Evolutionary conservation across 1,140 invertebrate species (phyloP).

Genomic region (Cephus cinctus): DNA sequence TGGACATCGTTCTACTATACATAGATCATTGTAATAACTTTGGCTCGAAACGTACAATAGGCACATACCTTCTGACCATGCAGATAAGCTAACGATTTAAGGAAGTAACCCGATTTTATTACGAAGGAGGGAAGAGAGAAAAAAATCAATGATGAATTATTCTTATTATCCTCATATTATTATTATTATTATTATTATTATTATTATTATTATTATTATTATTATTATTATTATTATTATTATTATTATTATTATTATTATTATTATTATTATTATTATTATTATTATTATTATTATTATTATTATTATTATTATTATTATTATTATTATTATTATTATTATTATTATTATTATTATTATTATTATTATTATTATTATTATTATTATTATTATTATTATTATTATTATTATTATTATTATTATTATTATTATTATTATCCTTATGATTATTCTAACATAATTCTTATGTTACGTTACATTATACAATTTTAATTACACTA

Average conservation of each 20-base stretch:
- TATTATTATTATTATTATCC: constrained; percentile 43
- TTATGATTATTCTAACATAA: constrained; percentile 35
- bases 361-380: constrained; percentile 42
- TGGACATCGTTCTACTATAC: constrained; percentile 17
- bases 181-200: constrained; percentile 7
- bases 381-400: constrained; percentile 37
- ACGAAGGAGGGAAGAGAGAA: constrained; percentile 21
- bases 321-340: constrained; percentile 42
- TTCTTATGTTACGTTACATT: constrained; percentile 41
- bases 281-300: constrained; percentile 43
- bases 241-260: constrained; percentile 39
- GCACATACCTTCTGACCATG: constrained; percentile 22
- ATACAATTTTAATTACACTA: constrained; percentile 44
- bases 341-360: constrained; percentile 40
- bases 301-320: constrained; percentile 40
- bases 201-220: constrained; percentile 38
- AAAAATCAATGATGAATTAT: too few species aligned
- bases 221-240: constrained; percentile 43
- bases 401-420: constrained; percentile 43
- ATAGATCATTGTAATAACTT: constrained; percentile 20
- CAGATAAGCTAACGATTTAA: constrained; percentile 23
- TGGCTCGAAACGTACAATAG: constrained; percentile 38
- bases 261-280: constrained; percentile 42
- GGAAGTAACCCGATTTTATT: constrained; percentile 21
- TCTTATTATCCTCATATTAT: not conserved